Base-by-base conservation (phyloP, 2,888 invertebrate species). In the Dioctria rufipes region DNA sequence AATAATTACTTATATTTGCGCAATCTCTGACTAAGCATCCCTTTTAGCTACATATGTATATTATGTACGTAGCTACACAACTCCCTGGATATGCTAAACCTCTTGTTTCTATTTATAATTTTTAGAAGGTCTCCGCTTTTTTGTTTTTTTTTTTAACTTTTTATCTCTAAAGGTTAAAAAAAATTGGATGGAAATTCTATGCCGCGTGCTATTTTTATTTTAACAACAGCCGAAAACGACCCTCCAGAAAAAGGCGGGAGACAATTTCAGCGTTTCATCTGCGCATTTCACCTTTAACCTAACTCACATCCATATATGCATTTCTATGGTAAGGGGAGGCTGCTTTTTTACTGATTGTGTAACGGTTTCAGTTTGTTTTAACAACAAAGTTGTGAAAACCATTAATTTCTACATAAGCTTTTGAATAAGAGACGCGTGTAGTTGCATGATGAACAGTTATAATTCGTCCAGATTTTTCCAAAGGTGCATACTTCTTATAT, bases 271-370 rank as follows among this genome's bases (percentile, higher is more conserved):
- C 49, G 40, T 40, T n/a, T 75, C 73, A 75, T 75, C 73, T 75
- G 73, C 73, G 73, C 73, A 75, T 75, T 75, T 75, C 60, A 60
- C 73, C 73, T 75, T 43, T 75, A 60, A 75, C 73, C 73, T 75
- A 37, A 37, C 37, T 25, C 37, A n/a, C 73, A 75, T 75, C 60
- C 73, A 75, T 75, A 25, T 25, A 60, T 75, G 73, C 60, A 60
- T 37, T 39, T 11, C 1, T 37, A 49, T 37, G 49, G 4, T 49
- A 40, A 60, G 13, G 69, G 69, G 69, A 11, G 11, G 65, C 65
- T 4, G 46, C n/a, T 46, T 8, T 54, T 54, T 54, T 54, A 4
- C 54, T 8, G 54, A 11, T 4, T 54, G 6, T n/a, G 54, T 54
- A 25, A 25, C 25, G 25, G 0, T 25, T 25, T 25, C 25, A 25